Evolutionary conservation across 2,888 invertebrate species (phyloP), one percentile per base, ranked within the genome.

Genomic region (Torymus tubicola): DNA sequence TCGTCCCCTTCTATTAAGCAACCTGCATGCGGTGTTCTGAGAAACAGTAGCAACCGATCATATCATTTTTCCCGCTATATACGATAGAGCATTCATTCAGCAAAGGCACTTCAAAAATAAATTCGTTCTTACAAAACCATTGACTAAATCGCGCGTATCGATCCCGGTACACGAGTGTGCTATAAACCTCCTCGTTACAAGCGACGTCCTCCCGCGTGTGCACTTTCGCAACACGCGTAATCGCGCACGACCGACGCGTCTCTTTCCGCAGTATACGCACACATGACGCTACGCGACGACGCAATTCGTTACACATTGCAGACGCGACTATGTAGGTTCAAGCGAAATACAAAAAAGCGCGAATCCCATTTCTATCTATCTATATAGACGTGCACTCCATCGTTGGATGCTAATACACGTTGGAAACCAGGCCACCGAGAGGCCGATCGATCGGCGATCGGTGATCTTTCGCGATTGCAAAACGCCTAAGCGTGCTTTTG

Each of bases 341-440:
- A 24, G n/a, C 52, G 71, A 52, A 24, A 65, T n/a, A 55, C 12
- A 53, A n/a, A 61, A 61, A 14, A 57, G 21, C 42, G 65, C 69
- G 53, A 68, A 64, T 55, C 58, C 61, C 16, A 74, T 81, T 78
- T 70, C 60, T 74, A 65, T 77, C 69, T 68, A 31, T 31, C 31
- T 31, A 31, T 31, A 31, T 31, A 31, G 31, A 31, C 72, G 57
- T 3, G 68, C 78, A 69, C 65, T 77, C 72, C 67, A 79, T 81
- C 70, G 57, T 18, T 31, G 57, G 55, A 78, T 80, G 81, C 76
- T 78, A 82, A 81, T 81, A n/a, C 52, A 57, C 31, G 3, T 31
- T 31, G 68, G 74, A 78, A 72, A 69, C 53, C 72, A 53, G 72
- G 67, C 65, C 75, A 31, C 10, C 5, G 31, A 31, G 31, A 31